These are phyloP conservation scores for Mesocricetus auratus DNA, from an alignment of 2,113 vertebrate genomes.

Conservation along the genomic window DNA sequence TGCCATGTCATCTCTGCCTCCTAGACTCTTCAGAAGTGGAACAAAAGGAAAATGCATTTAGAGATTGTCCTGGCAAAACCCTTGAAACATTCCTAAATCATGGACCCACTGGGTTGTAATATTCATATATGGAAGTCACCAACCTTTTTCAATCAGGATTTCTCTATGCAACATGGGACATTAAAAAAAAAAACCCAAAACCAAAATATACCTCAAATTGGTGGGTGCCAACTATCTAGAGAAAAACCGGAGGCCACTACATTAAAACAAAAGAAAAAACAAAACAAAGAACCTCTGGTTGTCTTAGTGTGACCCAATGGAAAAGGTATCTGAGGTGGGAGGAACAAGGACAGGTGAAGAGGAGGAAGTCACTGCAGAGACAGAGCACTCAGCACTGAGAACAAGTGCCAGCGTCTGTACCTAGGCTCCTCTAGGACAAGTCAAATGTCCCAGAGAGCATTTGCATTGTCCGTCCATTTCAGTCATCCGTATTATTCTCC, in stretches of 20 bases:
- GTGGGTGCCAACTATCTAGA: background rate
- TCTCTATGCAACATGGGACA: background rate
- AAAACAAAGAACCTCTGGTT: background rate
- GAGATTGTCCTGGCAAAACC: slow-evolving; percentile 34
- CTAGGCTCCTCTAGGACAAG: background rate
- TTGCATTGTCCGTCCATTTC: background rate
- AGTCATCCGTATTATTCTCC: background rate
- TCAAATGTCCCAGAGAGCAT: background rate
- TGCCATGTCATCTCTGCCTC: background rate
- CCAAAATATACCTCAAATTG: background rate
- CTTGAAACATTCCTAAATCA: background rate
- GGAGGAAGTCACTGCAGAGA: background rate
- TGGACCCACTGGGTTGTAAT: background rate
- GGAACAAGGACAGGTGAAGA: background rate
- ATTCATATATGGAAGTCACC: background rate
- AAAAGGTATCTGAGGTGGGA: background rate
- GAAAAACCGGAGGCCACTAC: background rate
- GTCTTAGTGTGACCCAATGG: background rate
- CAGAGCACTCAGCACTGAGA: background rate
- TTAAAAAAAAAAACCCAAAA: background rate
- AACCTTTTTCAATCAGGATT: background rate
- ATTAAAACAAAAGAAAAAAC: background rate
- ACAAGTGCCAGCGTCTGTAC: background rate
- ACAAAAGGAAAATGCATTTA: slow-evolving; percentile 11
- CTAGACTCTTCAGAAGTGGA: slow-evolving; percentile 6